Evolutionary conservation across 2,888 invertebrate species (phyloP), one percentile per base, ranked within the genome.

Genomic region (Leucophora obtusa): DNA sequence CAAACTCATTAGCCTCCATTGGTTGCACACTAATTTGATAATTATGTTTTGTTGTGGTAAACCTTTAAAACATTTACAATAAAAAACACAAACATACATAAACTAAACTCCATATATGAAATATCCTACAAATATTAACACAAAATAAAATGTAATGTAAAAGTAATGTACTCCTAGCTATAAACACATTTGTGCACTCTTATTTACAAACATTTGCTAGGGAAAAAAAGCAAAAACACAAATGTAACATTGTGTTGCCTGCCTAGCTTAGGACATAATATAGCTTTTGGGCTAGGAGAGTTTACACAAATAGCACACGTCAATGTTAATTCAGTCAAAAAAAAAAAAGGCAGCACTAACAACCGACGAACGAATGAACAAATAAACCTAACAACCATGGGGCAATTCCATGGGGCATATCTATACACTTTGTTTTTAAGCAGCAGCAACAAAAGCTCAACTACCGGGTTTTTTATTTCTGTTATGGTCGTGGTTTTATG

Each of bases 241-340:
- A 59, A 71, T 71, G 60, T 60, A 65, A 54, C 47, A 53, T 28
- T 58, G 47, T 24, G 24, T 28, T 8, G 47, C 28, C 47, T 66
- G 66, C 43, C 54, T 66, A 56, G 73, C 11, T 33, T 70, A 21
- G 21, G 51, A 43, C 17, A 38, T 24, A n/a, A n/a, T n/a, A 69
- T 71, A 71, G 79, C 66, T 71, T 65, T 63, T 47, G 59, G 74
- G 38, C 15, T 33, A 18, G 14, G 1, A 65, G 54, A 65, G 73
- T 69, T 81, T 59, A 63, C 72, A 76, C 65, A 76, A 72, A 80
- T 76, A 83, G 69, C 83, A 82, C 85, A 85, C 85, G 87, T 86
- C 88, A 87, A 87, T 87, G 87, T 87, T 86, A 88, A 87, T 87
- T 88, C 86, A 87, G 87, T 86, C 86, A 87, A 83, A 85, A 85